phyloP scores from a whole-genome alignment of 2,888 invertebrate species.

The Zootermopsis nevadensis region DNA sequence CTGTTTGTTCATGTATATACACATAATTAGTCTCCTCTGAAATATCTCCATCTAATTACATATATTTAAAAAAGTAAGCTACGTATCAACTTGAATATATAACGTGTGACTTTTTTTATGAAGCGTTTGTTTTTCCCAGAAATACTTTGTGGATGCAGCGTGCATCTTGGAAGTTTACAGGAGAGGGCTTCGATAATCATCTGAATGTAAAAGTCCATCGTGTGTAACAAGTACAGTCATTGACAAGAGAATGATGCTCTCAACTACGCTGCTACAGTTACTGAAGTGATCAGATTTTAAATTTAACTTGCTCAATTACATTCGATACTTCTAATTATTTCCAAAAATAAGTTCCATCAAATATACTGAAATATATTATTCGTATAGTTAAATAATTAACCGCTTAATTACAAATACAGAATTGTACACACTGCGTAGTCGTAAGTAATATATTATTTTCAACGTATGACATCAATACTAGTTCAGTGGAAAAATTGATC shows the following conservation, averaged over 20 bases:
- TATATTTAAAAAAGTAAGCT: not conserved
- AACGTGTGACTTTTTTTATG: not conserved
- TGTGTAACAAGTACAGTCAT: not conserved
- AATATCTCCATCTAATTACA: not conserved
- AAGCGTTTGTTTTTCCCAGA: conserved; percentile 27
- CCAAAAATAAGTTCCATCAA: too few relatives aligned
- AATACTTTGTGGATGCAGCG: not conserved
- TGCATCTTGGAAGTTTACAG: not conserved
- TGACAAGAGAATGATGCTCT: not conserved
- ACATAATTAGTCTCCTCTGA: not conserved
- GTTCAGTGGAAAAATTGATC: too few relatives aligned
- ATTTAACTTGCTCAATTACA: too few relatives aligned
- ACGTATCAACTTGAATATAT: not conserved
- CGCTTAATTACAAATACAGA: too few relatives aligned
- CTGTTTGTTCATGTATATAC: not conserved
- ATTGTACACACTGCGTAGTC: too few relatives aligned
- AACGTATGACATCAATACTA: too few relatives aligned
- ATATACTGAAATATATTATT: too few relatives aligned
- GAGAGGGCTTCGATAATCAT: not conserved
- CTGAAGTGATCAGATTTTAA: not conserved
- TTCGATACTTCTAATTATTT: too few relatives aligned
- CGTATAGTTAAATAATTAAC: too few relatives aligned
- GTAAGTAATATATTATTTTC: too few relatives aligned
- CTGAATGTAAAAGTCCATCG: not conserved
- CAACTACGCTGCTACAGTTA: too few relatives aligned